Evolutionary conservation across 2,888 invertebrate species (phyloP), one percentile per base, ranked within the genome.

Genomic region (Tiphia femorata): DNA sequence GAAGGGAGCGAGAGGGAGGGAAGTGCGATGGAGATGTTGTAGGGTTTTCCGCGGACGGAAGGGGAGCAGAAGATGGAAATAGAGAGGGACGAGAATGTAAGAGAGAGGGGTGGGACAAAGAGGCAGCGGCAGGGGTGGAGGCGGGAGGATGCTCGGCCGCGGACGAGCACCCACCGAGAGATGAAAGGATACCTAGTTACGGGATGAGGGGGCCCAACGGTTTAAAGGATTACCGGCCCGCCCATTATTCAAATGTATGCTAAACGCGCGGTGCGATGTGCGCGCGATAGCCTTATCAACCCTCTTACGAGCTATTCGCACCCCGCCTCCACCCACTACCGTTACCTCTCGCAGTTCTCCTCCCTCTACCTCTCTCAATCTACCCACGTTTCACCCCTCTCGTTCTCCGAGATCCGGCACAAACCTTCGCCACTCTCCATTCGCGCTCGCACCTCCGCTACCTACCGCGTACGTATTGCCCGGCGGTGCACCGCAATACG

Each of bases 161-260:
- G 72, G 71, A 67, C 67, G 74, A 70, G 64, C 67, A 61, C 59
- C 55, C 55, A 66, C 65, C 70, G 65, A 71, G 77, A 83, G 82
- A 82, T 83, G 82, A 83, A 83, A 83, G 82, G 82, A 83, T 83
- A 82, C 79, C 80, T 82, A 79, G 78, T 79, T 77, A 80, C 78
- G 74, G 77, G 78, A 82, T 81, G 80, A 81, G 80, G n/a, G n/a
- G 77, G 76, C 76, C 67, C 75, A 59, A 60, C 77, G 79, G 81
- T 83, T 82, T 82, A 83, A 83, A 82, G 82, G 82, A 83, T 83
- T 82, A 82, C 80, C 79, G 74, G 77, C 76, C 78, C 77, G 70
- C 78, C 79, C 81, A 82, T 83, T 83, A 83, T 83, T 83, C 81
- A 83, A 83, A 83, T 83, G 77, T 83, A 83, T 83, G 83, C 81